Percentiles rank a stretch among this genome's conserved stretches.
These are phyloP conservation scores for Xenopus borealis DNA, from an alignment of 2,113 vertebrate species.

Conservation along the genomic window DNA sequence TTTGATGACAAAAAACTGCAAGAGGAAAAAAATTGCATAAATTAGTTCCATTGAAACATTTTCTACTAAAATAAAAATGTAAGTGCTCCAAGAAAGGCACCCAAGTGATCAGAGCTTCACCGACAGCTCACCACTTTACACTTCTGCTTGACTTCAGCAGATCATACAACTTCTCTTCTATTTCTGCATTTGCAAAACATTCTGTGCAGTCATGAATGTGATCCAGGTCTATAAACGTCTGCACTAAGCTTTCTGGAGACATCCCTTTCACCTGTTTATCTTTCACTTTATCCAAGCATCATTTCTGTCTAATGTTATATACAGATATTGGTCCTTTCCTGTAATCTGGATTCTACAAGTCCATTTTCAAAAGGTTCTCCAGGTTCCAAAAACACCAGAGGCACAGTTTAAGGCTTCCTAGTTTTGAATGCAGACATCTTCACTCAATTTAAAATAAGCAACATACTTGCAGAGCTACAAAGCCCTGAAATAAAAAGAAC, in stretches of 20 bases:
- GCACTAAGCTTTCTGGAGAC: no score
- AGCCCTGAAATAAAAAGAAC: background rate
- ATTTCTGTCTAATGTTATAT: conserved; percentile 44
- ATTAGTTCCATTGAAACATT: background rate
- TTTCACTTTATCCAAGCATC: background rate
- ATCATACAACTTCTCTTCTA: no score
- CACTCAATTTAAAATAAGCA: background rate
- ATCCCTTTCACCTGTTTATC: no score
- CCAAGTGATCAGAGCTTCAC: background rate
- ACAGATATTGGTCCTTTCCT: conserved; percentile 8
- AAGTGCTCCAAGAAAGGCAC: background rate
- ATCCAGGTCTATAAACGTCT: no score
- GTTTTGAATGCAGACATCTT: background rate
- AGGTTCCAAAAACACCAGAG: background rate
- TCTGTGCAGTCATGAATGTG: no score
- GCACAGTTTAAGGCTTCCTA: background rate
- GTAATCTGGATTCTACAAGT: background rate
- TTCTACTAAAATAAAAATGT: background rate
- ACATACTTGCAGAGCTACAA: background rate
- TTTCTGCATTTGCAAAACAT: no score
- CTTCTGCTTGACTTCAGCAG: background rate
- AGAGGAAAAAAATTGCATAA: background rate
- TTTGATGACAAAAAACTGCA: conserved; percentile 92
- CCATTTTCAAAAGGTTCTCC: background rate
- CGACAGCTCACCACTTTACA: background rate